A percentile compares a stretch with the other conserved stretches of the same genome.
Conservation (phyloP, 1,140 invertebrate species). For the Neodiprion pinetum region DNA sequence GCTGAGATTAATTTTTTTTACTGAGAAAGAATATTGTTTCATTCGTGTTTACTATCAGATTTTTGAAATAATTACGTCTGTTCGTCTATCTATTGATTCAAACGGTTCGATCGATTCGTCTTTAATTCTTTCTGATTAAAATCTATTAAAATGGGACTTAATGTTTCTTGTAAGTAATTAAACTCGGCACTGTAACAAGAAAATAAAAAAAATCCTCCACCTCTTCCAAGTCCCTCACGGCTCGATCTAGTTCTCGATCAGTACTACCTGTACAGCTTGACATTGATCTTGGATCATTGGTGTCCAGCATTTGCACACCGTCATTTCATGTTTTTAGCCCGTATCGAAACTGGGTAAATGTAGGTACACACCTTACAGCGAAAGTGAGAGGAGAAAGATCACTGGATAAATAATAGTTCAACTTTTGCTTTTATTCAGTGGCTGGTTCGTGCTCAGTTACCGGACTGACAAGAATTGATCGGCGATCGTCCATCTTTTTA, state of each 20-base stretch:
- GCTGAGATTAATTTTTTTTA: too few species aligned
- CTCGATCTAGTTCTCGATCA: background rate
- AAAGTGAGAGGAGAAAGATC: constrained; percentile 45
- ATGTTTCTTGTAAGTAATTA: background rate
- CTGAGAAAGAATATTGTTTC: too few species aligned
- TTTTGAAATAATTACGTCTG: too few species aligned
- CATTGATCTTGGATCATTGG: constrained; percentile 9
- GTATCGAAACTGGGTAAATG: too few species aligned
- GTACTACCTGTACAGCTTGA: background rate
- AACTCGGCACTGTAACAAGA: too few species aligned
- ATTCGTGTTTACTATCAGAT: too few species aligned
- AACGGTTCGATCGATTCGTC: too few species aligned
- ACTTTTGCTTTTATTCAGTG: constrained; percentile 47
- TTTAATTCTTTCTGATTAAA: too few species aligned
- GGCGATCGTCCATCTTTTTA: constrained; percentile 29
- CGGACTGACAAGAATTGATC: constrained; percentile 7
- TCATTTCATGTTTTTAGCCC: background rate
- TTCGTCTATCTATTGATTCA: too few species aligned
- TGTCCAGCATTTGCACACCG: background rate
- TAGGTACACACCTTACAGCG: constrained; percentile 19
- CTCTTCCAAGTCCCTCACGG: background rate
- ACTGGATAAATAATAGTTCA: constrained; percentile 40
- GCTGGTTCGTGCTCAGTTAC: constrained; percentile 38
- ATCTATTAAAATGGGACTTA: background rate
- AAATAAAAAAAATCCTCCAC: background rate